Evolutionary conservation across 2,888 invertebrate genomes (phyloP).

Genomic region (Thumatha senex): DNA sequence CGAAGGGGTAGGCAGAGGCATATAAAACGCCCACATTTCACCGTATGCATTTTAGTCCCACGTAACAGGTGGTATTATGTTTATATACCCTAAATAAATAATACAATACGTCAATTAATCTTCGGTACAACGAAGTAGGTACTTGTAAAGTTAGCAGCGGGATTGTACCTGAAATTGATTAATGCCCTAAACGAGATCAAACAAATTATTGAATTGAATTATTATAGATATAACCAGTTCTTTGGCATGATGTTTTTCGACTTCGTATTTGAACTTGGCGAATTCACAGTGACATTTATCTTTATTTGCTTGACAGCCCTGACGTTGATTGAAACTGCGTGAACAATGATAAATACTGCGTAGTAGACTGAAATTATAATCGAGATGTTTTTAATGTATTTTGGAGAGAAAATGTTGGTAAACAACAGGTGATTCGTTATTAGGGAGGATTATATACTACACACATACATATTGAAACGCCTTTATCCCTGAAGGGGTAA

Average conservation of each 20-base stretch:
- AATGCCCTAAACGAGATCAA: slow-evolving; percentile 44
- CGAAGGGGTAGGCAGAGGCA: too few relatives aligned
- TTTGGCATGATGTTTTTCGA: slow-evolving; percentile 37
- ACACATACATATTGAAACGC: too few relatives aligned
- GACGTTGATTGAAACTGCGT: slow-evolving; percentile 33
- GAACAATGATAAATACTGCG: slow-evolving; percentile 34
- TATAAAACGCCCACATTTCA: too few relatives aligned
- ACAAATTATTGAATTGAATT: slow-evolving; percentile 67
- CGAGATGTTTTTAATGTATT: neutral
- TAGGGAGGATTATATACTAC: neutral
- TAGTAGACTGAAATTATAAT: slow-evolving; percentile 17
- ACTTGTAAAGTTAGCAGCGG: slow-evolving; percentile 66
- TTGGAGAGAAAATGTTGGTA: neutral
- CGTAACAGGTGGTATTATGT: too few relatives aligned
- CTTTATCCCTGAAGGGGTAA: too few relatives aligned
- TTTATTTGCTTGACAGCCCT: slow-evolving; percentile 36
- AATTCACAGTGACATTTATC: slow-evolving; percentile 34
- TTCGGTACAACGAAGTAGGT: slow-evolving; percentile 53
- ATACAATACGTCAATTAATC: slow-evolving; percentile 27
- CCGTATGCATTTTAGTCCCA: too few relatives aligned
- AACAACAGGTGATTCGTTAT: neutral
- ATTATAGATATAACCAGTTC: slow-evolving; percentile 44
- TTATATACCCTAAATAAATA: too few relatives aligned
- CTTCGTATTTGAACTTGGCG: slow-evolving; percentile 21
- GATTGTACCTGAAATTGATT: slow-evolving; percentile 75